phyloP scores from a whole-genome alignment of 2,888 invertebrate genomes.

The Cylloceria caligata region DNA sequence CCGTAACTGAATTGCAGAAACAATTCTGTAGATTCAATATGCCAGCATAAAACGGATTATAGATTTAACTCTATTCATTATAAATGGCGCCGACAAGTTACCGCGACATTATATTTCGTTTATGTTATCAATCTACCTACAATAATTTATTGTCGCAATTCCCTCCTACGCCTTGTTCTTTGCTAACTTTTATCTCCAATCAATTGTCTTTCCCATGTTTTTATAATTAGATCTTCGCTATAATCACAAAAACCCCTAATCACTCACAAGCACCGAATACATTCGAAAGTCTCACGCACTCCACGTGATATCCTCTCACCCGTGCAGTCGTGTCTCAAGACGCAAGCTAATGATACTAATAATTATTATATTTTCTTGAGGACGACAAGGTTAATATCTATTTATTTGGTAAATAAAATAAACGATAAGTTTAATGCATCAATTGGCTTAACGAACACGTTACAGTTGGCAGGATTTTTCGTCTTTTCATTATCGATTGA shows the following conservation, averaged over 20 bases:
- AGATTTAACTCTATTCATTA: background rate
- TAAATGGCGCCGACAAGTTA: slow-evolving; percentile 3
- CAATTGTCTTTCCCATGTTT: slow-evolving; percentile 19
- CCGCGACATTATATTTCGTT: background rate
- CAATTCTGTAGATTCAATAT: background rate
- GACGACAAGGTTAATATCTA: slow-evolving; percentile 29
- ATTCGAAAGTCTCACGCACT: slow-evolving; percentile 49
- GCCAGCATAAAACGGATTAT: background rate
- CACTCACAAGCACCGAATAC: slow-evolving; percentile 49
- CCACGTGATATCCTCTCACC: slow-evolving; percentile 61
- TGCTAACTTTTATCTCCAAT: slow-evolving; percentile 7
- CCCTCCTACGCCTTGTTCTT: slow-evolving; percentile 2
- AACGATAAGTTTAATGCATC: background rate
- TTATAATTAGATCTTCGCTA: slow-evolving; percentile 10
- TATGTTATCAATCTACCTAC: background rate
- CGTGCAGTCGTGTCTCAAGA: slow-evolving; percentile 57
- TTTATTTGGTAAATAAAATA: background rate
- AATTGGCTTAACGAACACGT: background rate
- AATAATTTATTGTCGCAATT: slow-evolving; percentile 5
- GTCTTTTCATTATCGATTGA: slow-evolving; percentile 11
- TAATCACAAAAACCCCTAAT: slow-evolving; percentile 1
- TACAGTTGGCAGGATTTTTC: slow-evolving; percentile 12
- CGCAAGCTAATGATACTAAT: slow-evolving; percentile 47
- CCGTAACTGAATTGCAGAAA: background rate
- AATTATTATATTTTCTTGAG: slow-evolving; percentile 15